A percentile compares a stretch with the other conserved stretches of the same genome.
phyloP scores from a whole-genome alignment of 2,113 vertebrate genomes.

The Collichthys lucidus region DNA sequence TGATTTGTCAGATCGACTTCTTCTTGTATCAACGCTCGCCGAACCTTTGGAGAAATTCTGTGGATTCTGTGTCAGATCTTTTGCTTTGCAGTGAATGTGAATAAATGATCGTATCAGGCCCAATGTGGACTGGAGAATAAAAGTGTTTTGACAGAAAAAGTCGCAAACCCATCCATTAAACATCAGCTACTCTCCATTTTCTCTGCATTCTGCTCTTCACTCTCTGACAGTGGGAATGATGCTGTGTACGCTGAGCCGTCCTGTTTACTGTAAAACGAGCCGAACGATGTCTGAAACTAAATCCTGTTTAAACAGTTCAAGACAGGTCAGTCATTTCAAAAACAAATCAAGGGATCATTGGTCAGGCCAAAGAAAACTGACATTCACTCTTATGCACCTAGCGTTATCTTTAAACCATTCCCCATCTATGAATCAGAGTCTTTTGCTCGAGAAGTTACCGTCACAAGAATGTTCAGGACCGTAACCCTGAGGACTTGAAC shows the following conservation, averaged over 20 bases:
- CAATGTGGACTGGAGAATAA: neutral
- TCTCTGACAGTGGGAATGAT: neutral
- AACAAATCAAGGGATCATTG: no score
- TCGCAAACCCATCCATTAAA: neutral
- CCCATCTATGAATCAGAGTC: no score
- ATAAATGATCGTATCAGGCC: neutral
- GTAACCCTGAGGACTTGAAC: no score
- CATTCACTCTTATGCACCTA: no score
- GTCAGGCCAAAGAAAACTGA: no score
- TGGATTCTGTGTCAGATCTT: neutral
- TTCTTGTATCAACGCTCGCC: neutral
- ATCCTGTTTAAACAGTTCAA: neutral
- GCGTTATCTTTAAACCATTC: no score
- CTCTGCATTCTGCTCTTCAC: neutral
- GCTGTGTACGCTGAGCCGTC: neutral
- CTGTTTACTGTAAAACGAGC: conserved; percentile 8
- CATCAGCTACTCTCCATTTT: neutral
- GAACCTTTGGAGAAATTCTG: neutral
- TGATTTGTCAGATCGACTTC: neutral
- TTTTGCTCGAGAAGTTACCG: no score
- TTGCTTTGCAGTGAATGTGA: neutral
- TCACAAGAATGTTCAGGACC: no score
- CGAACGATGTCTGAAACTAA: neutral
- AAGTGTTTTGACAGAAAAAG: neutral
- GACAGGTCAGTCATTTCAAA: neutral